Conservation (phyloP, 2,888 invertebrate genomes). For the Hofmannophila pseudospretella region DNA sequence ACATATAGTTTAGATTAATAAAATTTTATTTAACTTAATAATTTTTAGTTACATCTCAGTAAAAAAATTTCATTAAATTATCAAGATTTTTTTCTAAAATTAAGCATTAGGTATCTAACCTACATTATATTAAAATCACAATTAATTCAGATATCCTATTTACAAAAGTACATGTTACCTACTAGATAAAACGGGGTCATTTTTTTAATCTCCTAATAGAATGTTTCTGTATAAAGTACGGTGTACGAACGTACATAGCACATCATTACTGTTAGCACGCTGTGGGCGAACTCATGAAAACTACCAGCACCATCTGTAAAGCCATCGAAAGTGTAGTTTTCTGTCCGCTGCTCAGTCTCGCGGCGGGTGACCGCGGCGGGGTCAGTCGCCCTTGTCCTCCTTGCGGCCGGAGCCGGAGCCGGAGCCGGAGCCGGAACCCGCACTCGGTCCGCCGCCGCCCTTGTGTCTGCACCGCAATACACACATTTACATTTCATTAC, state of each 20-base stretch:
- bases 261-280: conserved; percentile 12
- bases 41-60: background rate
- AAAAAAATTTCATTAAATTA: background rate
- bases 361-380: conserved; percentile 19
- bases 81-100: background rate
- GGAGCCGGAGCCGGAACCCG: background rate
- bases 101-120: background rate
- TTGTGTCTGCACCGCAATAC: conserved; percentile 24
- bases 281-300: conserved; percentile 18
- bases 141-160: conserved; percentile 9
- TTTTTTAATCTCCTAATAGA: background rate
- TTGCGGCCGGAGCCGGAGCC: conserved; percentile 21
- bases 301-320: conserved; percentile 37
- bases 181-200: background rate
- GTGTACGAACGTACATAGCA: conserved; percentile 3
- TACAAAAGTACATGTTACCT: background rate
- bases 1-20: background rate
- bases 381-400: conserved; percentile 30
- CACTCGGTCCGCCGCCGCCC: conserved; percentile 8
- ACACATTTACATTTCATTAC: too few relatives aligned
- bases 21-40: background rate
- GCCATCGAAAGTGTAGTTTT: conserved; percentile 26
- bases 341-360: conserved; percentile 24
- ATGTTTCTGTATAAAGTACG: background rate
- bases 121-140: conserved; percentile 7